Conservation (phyloP, 1,140 invertebrate species). For the Pemphigus obesinymphae region DNA sequence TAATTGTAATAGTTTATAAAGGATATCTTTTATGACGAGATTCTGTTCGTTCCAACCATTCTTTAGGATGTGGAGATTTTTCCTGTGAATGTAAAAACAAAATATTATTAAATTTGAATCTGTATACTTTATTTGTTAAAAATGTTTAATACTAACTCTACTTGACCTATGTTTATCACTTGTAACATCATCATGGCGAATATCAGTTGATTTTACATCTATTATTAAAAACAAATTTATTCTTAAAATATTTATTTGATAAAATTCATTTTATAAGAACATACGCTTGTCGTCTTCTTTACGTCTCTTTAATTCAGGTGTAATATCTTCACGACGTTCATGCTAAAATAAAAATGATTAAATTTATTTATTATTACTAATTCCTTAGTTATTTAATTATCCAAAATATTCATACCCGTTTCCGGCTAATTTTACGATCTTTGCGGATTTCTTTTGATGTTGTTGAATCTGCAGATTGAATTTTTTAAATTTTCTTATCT, state of each 20-base stretch:
- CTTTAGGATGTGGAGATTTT: slow-evolving; percentile 28
- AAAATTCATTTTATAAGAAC: not conserved
- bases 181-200: slow-evolving; percentile 9
- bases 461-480: slow-evolving; percentile 13
- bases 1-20: not conserved
- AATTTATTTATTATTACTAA: not conserved
- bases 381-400: not conserved
- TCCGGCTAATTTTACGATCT: slow-evolving; percentile 23
- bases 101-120: not conserved
- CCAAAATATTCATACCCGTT: not conserved
- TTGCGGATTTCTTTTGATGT: slow-evolving; percentile 14
- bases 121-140: not conserved
- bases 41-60: slow-evolving; percentile 14
- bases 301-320: slow-evolving; percentile 25
- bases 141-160: slow-evolving; percentile 11
- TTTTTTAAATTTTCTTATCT: slow-evolving; percentile 31
- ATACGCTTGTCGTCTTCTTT: slow-evolving; percentile 34
- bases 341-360: slow-evolving; percentile 13
- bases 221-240: slow-evolving; percentile 5
- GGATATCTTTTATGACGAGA: slow-evolving; percentile 38
- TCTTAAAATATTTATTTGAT: not conserved
- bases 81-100: not conserved
- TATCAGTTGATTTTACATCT: slow-evolving; percentile 18
- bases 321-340: slow-evolving; percentile 14
- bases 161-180: slow-evolving; percentile 18